Evolutionary conservation across 1,140 invertebrate genomes (phyloP), one percentile per base, ranked within the genome.

Genomic region (Notospermus geniculatus): DNA sequence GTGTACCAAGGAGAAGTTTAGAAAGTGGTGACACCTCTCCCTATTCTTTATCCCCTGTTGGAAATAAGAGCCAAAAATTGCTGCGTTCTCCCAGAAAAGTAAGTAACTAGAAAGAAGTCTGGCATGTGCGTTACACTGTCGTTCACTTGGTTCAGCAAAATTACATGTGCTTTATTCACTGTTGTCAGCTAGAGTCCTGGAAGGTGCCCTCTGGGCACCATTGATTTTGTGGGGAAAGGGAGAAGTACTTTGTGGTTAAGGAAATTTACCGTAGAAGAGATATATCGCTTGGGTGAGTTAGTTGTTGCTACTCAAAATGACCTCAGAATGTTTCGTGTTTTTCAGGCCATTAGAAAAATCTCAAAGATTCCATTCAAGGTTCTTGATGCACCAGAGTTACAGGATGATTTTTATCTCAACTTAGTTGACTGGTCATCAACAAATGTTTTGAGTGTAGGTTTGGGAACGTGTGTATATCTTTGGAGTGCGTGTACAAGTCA

Each of bases 401-500:
- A 98, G 82, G 97, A 99, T 81, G 97, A 99, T 81, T 99, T 99
- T 82, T 99, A 99, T 80, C 81, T 99, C 28, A 99, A 99, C 82
- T 84, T 99, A 60, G 97, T 99, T 5, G 97, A 99, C 82, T 99
- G 97, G 97, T 98, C 95, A 1, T 94, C 93, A 5, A 94, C 97
- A 80, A 99, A 99, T 83, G 94, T 99, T 5, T 86, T 99, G 23
- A 96, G 94, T 78, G 97, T 99, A n/a, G 97, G 97, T 0, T 83
- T 99, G 0, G 95, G 95, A 11, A 95, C 92, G 66, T 98, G 95
- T 81, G 97, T 99, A 1, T 99, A 99, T 83, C 81, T 99, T 43
- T 99, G 97, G 97, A 98, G 94, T 71, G 97, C 97, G 0, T 97
- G 94, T 76, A 99, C 95, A 64, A 97, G 95, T 78, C 95, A 99